A percentile compares a stretch with the other conserved stretches of the same genome.
Conservation (phyloP, 2,797 vertebrate species). For the Rhynchotus rufescens region DNA sequence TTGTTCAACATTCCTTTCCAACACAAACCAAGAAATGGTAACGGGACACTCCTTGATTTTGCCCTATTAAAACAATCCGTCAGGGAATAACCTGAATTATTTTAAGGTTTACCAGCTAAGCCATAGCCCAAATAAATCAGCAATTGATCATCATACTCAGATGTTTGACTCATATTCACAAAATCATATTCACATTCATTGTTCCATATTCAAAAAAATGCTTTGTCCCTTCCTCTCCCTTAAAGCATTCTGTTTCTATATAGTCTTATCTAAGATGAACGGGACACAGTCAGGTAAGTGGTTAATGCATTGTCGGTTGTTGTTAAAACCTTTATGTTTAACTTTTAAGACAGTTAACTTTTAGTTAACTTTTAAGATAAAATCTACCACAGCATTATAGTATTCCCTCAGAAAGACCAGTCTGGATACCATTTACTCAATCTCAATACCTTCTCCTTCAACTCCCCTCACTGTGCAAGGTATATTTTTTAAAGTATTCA, state of each 20-base stretch:
- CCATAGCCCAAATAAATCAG: background rate
- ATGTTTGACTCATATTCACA: background rate
- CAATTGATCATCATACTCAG: background rate
- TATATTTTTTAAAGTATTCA: slow-evolving; percentile 34
- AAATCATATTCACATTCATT: background rate
- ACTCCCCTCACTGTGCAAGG: background rate
- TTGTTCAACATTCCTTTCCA: background rate
- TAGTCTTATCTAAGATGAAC: background rate
- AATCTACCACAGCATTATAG: background rate
- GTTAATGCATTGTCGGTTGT: background rate
- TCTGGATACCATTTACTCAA: background rate
- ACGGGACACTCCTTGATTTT: fast-evolving
- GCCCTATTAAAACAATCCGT: background rate
- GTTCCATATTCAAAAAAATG: background rate
- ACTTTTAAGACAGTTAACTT: background rate
- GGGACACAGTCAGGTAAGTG: background rate
- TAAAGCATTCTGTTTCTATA: background rate
- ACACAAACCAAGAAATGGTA: fast-evolving
- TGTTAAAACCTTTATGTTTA: background rate
- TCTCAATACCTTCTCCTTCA: background rate
- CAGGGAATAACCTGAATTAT: background rate
- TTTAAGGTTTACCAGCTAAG: background rate
- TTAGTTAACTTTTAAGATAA: background rate
- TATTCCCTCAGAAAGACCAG: background rate
- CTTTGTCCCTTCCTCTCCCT: background rate